phyloP scores from a whole-genome alignment of 2,888 invertebrate genomes.

The Drosophila anomalata region DNA sequence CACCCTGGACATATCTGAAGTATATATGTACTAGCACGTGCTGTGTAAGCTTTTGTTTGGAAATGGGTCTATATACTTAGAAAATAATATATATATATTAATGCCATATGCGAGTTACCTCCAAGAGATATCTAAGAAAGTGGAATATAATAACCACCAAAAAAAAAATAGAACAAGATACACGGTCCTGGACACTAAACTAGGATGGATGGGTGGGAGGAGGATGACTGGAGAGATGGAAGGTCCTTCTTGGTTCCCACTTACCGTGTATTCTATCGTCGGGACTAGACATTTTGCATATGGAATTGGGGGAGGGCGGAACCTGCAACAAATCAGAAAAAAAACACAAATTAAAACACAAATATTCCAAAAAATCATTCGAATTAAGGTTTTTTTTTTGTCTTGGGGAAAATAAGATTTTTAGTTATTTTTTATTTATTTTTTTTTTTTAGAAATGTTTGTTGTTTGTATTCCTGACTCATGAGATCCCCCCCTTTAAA shows the following conservation, averaged over 20 bases:
- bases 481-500: no score
- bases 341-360: conserved; percentile 42
- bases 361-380: conserved; percentile 24
- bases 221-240: neutral
- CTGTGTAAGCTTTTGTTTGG: conserved; percentile 51
- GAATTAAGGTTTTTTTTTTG: conserved; percentile 7
- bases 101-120: conserved; percentile 24
- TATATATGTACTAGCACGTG: neutral
- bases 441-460: no score
- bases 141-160: conserved; percentile 22
- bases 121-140: conserved; percentile 11
- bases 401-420: no score
- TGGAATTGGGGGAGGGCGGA: conserved; percentile 45
- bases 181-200: no score
- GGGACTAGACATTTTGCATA: conserved; percentile 81
- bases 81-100: neutral
- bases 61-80: neutral
- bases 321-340: conserved; percentile 48
- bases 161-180: neutral
- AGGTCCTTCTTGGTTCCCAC: conserved; percentile 47
- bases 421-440: no score
- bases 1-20: neutral
- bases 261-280: conserved; percentile 82
- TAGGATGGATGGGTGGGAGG: neutral
- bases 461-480: no score